Evolutionary conservation across 2,113 vertebrate genomes (phyloP).

Genomic region (Periophthalmodon schlosseri): DNA sequence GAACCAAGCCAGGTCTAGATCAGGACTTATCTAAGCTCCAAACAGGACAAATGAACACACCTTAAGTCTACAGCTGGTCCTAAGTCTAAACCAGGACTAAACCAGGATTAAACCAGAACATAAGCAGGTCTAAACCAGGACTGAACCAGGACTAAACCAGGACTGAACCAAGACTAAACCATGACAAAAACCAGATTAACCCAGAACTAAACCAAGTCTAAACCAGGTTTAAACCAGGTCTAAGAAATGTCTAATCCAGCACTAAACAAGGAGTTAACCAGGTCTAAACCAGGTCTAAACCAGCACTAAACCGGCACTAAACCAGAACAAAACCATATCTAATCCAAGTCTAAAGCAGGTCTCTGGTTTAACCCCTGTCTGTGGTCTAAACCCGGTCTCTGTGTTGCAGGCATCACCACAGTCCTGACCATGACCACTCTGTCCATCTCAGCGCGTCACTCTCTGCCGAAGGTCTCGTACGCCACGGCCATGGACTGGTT

Average conservation of each 20-base stretch:
- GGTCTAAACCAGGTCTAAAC: background rate
- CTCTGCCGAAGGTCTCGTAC: conserved; percentile 97
- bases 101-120: background rate
- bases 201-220: too few species aligned
- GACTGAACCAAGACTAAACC: background rate
- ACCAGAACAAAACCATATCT: background rate
- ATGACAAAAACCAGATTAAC: background rate
- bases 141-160: background rate
- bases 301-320: background rate
- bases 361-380: background rate
- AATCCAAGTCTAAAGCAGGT: background rate
- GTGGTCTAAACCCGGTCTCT: background rate
- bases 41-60: too few species aligned
- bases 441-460: conserved; percentile 98
- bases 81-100: too few species aligned
- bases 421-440: conserved; percentile 98
- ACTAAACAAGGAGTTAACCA: background rate
- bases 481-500: conserved; percentile 90
- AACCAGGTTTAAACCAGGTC: too few species aligned
- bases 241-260: too few species aligned
- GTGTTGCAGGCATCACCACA: conserved; percentile 90
- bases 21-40: too few species aligned
- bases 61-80: too few species aligned
- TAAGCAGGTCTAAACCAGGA: background rate
- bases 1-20: too few species aligned